Evolutionary conservation across 1,140 invertebrate species (phyloP).

Genomic region (Eriosoma lanigerum): DNA sequence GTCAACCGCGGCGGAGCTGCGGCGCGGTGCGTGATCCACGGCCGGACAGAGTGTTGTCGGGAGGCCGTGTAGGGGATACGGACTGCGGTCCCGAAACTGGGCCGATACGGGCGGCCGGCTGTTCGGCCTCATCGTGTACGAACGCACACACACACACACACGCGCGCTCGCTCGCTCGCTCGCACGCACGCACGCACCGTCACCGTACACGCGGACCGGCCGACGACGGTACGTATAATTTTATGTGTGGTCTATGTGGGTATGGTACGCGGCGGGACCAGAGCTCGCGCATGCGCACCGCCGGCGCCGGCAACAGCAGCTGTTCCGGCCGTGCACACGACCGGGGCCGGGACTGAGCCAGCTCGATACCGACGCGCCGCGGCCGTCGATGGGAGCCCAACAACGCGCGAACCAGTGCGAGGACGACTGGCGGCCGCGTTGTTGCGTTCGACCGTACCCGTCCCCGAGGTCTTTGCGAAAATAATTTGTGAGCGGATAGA

Average conservation of each 20-base stretch:
- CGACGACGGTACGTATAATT: neutral
- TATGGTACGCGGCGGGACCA: constrained; percentile 9
- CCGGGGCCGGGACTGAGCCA: constrained; percentile 48
- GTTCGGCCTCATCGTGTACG: too few relatives aligned
- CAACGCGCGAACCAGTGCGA: constrained; percentile 46
- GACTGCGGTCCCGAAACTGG: constrained; percentile 39
- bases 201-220: neutral
- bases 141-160: neutral
- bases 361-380: constrained; percentile 44
- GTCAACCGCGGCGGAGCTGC: neutral
- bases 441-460: neutral
- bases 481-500: too few relatives aligned
- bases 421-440: constrained; percentile 35
- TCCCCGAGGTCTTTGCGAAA: neutral
- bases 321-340: constrained; percentile 35
- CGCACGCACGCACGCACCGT: neutral
- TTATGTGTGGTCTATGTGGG: neutral
- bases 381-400: constrained; percentile 24
- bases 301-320: constrained; percentile 16
- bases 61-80: neutral
- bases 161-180: neutral
- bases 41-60: too few relatives aligned
- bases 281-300: constrained; percentile 42
- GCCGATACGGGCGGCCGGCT: constrained; percentile 34
- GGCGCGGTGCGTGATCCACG: too few relatives aligned